A percentile compares a stretch with the other conserved stretches of the same genome.
Conservation (phyloP, 2,113 vertebrate species). For the Loxodonta africana region DNA sequence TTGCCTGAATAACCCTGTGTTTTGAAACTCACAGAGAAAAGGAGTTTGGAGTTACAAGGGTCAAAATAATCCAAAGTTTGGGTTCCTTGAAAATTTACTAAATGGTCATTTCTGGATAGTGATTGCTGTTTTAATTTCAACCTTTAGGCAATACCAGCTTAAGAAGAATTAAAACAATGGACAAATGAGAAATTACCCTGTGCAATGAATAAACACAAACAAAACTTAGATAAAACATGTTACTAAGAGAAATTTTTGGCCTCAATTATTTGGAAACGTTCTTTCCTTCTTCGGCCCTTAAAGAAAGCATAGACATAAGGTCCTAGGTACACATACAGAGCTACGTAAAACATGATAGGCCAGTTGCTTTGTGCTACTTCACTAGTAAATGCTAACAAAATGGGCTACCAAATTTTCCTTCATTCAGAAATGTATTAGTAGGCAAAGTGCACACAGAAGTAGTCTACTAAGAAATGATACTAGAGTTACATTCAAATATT, state of each 20-base stretch:
- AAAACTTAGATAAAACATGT: conserved; percentile 7
- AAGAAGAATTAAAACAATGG: conserved; percentile 30
- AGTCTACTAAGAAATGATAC: background rate
- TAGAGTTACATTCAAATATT: background rate
- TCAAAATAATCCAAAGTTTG: background rate
- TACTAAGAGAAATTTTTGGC: background rate
- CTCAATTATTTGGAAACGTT: conserved; percentile 21
- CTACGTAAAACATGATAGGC: background rate
- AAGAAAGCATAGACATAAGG: background rate
- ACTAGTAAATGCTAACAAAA: conserved; percentile 53
- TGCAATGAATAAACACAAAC: background rate
- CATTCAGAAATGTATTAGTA: background rate
- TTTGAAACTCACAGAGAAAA: conserved; percentile 38
- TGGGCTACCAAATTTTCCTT: background rate
- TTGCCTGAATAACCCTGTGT: background rate
- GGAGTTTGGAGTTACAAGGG: background rate
- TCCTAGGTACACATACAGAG: background rate
- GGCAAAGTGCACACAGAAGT: background rate
- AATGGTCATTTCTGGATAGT: background rate
- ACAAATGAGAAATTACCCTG: background rate
- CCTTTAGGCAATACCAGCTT: background rate
- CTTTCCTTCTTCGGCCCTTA: conserved; percentile 31
- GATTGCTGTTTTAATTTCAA: conserved; percentile 4
- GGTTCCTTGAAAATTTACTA: conserved; percentile 28
- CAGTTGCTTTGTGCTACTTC: background rate